phyloP scores from a whole-genome alignment of 1,140 invertebrate genomes.

The Conus betulinus region DNA sequence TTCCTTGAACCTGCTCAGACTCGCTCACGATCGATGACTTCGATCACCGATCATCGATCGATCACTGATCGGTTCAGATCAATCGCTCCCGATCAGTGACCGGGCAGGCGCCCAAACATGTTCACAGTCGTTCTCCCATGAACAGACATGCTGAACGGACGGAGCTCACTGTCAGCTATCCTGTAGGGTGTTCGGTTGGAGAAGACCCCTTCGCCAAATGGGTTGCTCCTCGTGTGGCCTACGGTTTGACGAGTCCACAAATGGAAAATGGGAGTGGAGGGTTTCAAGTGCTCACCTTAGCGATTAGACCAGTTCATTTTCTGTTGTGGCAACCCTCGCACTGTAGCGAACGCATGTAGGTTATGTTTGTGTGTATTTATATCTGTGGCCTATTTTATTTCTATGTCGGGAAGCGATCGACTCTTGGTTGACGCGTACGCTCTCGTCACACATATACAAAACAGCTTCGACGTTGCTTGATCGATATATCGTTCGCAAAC shows the following conservation, averaged over 20 bases:
- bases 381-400: too few relatives aligned
- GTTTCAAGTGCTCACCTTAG: not conserved
- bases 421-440: too few relatives aligned
- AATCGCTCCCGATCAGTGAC: not conserved
- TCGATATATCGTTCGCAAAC: too few relatives aligned
- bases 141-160: not conserved
- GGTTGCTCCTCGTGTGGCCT: not conserved
- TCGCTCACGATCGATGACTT: not conserved
- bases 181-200: not conserved
- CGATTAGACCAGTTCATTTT: not conserved
- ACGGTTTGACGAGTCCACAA: not conserved
- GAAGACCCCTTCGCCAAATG: not conserved
- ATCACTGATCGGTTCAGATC: not conserved
- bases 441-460: too few relatives aligned
- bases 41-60: not conserved
- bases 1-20: not conserved
- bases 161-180: not conserved
- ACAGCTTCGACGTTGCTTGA: too few relatives aligned
- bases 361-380: too few relatives aligned
- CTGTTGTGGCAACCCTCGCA: not conserved
- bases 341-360: too few relatives aligned
- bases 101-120: not conserved
- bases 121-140: not conserved
- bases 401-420: too few relatives aligned
- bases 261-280: not conserved